A percentile compares a stretch with the other conserved stretches of the same genome.
Conservation (phyloP, 2,888 invertebrate genomes). For the Idaea biselata region DNA sequence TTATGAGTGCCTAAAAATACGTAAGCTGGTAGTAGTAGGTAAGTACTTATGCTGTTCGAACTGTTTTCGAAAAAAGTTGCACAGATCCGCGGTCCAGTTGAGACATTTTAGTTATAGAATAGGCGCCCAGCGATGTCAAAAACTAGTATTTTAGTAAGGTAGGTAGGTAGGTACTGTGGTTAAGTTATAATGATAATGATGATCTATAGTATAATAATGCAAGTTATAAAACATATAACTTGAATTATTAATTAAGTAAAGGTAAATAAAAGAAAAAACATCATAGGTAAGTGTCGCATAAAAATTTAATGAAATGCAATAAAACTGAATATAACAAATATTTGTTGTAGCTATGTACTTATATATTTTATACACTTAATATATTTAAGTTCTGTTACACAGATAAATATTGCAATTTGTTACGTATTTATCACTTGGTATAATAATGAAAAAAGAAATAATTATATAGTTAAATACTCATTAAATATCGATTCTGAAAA, state of each 20-base stretch:
- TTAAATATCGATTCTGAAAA: neutral
- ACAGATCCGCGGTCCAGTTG: too few species aligned
- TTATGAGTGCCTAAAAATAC: too few species aligned
- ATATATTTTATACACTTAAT: neutral
- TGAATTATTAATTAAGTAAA: too few species aligned
- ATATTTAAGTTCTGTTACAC: constrained; percentile 4
- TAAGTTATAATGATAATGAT: too few species aligned
- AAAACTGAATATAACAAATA: neutral
- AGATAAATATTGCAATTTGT: neutral
- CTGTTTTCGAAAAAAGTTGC: too few species aligned
- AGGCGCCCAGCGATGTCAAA: too few species aligned
- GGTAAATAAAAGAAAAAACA: neutral
- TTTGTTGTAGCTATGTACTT: neutral
- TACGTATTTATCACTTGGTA: neutral
- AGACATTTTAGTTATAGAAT: too few species aligned
- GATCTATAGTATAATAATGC: neutral
- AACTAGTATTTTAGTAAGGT: too few species aligned
- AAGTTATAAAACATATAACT: neutral
- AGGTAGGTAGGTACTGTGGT: too few species aligned
- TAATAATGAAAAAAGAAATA: neutral
- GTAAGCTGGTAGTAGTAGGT: too few species aligned
- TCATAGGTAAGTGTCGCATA: neutral
- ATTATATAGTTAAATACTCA: neutral
- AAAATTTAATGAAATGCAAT: neutral
- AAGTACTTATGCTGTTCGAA: too few species aligned